Evolutionary conservation across 2,797 vertebrate genomes (phyloP).

Genomic region (Aplochiton taeniatus): DNA sequence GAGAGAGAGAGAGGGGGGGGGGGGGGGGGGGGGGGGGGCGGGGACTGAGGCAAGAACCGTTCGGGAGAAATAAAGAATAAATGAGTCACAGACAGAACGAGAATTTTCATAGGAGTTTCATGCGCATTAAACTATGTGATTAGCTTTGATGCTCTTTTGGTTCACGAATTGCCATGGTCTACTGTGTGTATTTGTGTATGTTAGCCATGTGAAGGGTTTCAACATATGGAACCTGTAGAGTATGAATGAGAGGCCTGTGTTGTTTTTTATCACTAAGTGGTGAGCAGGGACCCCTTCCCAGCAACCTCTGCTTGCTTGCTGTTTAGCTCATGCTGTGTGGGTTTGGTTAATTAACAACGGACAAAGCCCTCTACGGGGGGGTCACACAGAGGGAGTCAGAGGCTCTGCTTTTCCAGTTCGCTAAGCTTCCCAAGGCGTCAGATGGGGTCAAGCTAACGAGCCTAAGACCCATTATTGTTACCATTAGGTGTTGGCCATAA

Average conservation of each 20-base stretch:
- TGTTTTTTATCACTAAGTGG: constrained; percentile 6
- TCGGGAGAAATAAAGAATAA: too few relatives aligned
- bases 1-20: constrained; percentile 17
- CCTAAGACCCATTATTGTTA: not conserved
- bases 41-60: too few relatives aligned
- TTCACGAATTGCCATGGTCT: too few relatives aligned
- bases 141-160: too few relatives aligned
- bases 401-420: constrained; percentile 29
- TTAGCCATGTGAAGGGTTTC: too few relatives aligned
- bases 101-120: too few relatives aligned
- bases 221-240: constrained; percentile 16
- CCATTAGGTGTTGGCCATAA: not conserved
- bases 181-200: too few relatives aligned
- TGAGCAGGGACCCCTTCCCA: constrained; percentile 26
- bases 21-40: not conserved
- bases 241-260: constrained; percentile 38
- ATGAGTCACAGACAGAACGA: too few relatives aligned
- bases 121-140: too few relatives aligned
- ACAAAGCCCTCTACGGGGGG: not conserved
- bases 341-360: constrained; percentile 52
- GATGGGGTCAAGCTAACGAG: not conserved
- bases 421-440: not conserved
- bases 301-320: constrained; percentile 28
- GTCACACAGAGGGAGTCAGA: constrained; percentile 21
- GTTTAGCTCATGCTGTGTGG: constrained; percentile 29